phyloP scores from a whole-genome alignment of 2,888 invertebrate species.

The Lithophane socia region DNA sequence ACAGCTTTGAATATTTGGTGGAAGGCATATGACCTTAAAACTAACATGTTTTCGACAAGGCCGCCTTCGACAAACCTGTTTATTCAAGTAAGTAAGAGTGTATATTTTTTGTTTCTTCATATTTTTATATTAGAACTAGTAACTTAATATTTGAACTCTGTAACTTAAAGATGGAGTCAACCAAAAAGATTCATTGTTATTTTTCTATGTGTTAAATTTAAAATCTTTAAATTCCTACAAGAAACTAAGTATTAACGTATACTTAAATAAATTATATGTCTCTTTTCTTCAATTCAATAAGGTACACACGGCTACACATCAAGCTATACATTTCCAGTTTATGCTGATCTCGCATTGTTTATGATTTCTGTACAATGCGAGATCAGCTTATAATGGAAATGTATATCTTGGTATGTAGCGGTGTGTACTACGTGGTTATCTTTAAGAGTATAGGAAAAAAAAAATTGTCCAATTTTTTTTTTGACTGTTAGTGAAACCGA shows the following conservation, averaged over 20 bases:
- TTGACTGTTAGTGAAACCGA: neutral
- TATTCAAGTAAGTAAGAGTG: neutral
- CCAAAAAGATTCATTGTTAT: no score
- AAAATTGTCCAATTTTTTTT: neutral
- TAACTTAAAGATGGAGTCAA: neutral
- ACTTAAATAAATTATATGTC: neutral
- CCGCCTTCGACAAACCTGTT: slow-evolving; percentile 32
- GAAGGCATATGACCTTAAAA: slow-evolving; percentile 26
- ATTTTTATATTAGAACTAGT: neutral
- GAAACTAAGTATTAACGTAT: neutral
- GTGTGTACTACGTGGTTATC: neutral
- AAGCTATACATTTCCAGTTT: no score
- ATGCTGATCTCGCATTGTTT: no score
- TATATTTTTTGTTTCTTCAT: neutral
- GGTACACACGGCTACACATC: no score
- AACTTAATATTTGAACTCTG: neutral
- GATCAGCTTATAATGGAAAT: no score
- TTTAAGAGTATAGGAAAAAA: neutral
- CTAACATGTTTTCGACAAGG: slow-evolving; percentile 13
- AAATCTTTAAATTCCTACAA: neutral
- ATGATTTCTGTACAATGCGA: no score
- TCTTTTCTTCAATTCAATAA: no score
- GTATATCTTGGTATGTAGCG: no score
- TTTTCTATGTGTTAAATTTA: neutral
- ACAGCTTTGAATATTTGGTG: slow-evolving; percentile 20